Conservation (phyloP, 2,113 vertebrate genomes). For the Gopherus evgoodei region DNA sequence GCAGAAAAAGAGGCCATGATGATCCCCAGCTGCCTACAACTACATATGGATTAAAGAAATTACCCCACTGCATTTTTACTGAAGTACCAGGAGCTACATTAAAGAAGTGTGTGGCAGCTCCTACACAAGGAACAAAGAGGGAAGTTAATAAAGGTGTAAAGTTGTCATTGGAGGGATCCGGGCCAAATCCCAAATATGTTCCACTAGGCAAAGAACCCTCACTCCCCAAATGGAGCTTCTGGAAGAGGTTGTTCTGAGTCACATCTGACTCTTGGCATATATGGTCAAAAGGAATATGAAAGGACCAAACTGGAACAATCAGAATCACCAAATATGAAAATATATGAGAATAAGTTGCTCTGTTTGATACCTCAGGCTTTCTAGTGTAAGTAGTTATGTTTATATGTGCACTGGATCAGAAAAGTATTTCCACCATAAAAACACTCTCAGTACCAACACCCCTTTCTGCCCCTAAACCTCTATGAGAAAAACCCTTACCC, state of each 20-base stretch:
- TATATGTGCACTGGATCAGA: not conserved
- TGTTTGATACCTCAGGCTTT: not conserved
- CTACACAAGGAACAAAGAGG: not conserved
- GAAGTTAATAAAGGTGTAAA: not conserved
- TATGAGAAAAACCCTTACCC: not conserved
- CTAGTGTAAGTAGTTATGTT: not conserved
- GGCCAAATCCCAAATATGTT: not conserved
- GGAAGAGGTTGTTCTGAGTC: not conserved
- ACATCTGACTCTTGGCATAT: not conserved
- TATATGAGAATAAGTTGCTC: not conserved
- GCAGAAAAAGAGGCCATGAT: constrained; percentile 63
- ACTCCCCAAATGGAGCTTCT: not conserved
- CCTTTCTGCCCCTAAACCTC: not conserved
- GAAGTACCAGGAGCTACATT: constrained; percentile 19
- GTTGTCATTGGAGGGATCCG: not conserved
- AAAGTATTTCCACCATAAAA: not conserved
- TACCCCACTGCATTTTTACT: constrained; percentile 50
- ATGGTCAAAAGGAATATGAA: not conserved
- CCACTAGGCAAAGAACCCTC: not conserved
- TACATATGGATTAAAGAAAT: constrained; percentile 61
- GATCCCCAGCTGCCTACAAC: constrained; percentile 65
- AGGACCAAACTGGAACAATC: not conserved
- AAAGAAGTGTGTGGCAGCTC: constrained; percentile 9
- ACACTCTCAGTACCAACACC: not conserved
- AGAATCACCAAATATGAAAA: not conserved